Percentiles rank a stretch among this genome's conserved stretches.
These are phyloP conservation scores for Odontamblyopus lacepedii DNA, from an alignment of 2,797 vertebrate genomes.

Conservation along the genomic window DNA sequence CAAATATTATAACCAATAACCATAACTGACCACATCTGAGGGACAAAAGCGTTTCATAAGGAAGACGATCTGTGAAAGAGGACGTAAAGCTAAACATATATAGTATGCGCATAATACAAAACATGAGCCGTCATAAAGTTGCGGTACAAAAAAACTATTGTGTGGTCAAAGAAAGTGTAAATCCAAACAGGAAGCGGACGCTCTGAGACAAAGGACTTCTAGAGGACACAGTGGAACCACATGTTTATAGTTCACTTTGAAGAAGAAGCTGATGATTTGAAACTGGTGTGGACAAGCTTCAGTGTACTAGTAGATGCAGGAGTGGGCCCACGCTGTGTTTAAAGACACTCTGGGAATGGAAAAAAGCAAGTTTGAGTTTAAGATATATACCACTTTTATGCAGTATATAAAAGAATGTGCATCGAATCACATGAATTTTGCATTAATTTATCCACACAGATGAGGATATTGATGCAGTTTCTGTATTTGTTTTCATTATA, in stretches of 20 bases:
- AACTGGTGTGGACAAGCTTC: conserved; percentile 14
- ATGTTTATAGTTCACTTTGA: conserved; percentile 16
- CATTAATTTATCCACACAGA: too few relatives aligned
- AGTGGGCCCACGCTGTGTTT: conserved; percentile 32
- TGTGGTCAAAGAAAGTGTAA: conserved; percentile 17
- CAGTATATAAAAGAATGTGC: too few relatives aligned
- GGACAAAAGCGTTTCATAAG: not conserved
- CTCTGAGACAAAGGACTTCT: conserved; percentile 26
- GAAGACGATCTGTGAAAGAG: not conserved
- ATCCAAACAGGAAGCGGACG: conserved; percentile 6
- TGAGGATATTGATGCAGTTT: too few relatives aligned
- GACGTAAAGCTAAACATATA: not conserved
- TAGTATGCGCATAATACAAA: conserved; percentile 16
- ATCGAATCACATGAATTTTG: too few relatives aligned
- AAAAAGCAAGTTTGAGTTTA: conserved; percentile 9
- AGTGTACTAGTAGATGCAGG: not conserved
- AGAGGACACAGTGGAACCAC: conserved; percentile 17
- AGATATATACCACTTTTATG: too few relatives aligned
- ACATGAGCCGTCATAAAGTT: conserved; percentile 27
- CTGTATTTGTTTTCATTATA: too few relatives aligned
- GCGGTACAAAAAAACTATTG: conserved; percentile 37
- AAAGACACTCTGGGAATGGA: conserved; percentile 18
- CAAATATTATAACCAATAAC: conserved; percentile 6
- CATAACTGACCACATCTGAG: conserved; percentile 2
- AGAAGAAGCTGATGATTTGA: conserved; percentile 20